These are phyloP conservation scores for Echinops telfairi DNA, from an alignment of 2,113 vertebrate genomes.

Conservation along the genomic window DNA sequence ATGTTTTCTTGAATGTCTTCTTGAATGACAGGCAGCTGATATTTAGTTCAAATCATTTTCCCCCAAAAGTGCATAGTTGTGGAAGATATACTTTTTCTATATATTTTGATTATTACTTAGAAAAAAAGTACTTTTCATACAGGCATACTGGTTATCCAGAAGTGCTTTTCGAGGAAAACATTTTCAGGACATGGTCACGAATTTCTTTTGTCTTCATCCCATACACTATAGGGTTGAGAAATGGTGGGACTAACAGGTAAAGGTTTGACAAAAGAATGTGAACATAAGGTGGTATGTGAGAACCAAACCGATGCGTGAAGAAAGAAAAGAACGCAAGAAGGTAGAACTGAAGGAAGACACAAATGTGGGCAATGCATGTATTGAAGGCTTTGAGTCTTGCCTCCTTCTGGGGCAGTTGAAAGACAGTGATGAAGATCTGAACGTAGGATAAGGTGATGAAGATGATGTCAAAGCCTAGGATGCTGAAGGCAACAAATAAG, in stretches of 20 bases:
- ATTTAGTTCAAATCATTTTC: neutral
- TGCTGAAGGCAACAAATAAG: constrained; percentile 58
- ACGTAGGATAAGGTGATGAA: constrained; percentile 70
- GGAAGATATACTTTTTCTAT: neutral
- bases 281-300: constrained; percentile 47
- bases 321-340: constrained; percentile 49
- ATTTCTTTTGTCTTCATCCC: constrained; percentile 77
- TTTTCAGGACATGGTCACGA: constrained; percentile 26
- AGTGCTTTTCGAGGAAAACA: neutral
- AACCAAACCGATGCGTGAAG: constrained; percentile 70
- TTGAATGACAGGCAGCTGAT: neutral
- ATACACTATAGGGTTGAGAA: constrained; percentile 77
- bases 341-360: constrained; percentile 72
- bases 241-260: constrained; percentile 69
- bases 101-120: neutral
- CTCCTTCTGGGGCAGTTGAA: constrained; percentile 64
- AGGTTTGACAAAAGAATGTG: constrained; percentile 72
- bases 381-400: constrained; percentile 71
- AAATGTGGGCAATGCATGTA: constrained; percentile 72
- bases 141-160: neutral
- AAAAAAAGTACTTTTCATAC: neutral
- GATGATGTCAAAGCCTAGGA: constrained; percentile 69
- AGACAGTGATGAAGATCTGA: constrained; percentile 67
- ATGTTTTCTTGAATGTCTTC: neutral
- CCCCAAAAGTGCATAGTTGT: neutral